Conservation (phyloP, 2,888 invertebrate species). For the Agapostemon virescens region DNA sequence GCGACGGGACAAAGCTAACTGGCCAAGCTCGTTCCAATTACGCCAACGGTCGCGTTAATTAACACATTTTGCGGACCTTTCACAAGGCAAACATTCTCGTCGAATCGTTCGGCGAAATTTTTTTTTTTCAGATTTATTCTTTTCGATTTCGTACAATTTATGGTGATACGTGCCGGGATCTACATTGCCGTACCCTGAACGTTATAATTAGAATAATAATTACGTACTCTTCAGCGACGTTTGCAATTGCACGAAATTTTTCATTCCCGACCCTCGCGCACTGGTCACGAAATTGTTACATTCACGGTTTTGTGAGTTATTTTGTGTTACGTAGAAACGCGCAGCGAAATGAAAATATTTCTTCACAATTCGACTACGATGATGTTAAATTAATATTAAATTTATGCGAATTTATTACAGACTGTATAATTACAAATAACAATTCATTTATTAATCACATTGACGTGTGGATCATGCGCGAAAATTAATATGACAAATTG, state of each 20-base stretch:
- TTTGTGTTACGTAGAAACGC: too few relatives aligned
- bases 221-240: background rate
- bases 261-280: background rate
- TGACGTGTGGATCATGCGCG: too few relatives aligned
- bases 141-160: background rate
- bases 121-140: background rate
- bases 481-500: too few relatives aligned
- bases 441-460: too few relatives aligned
- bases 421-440: too few relatives aligned
- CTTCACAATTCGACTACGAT: background rate
- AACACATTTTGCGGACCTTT: background rate
- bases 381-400: background rate
- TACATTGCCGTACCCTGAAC: background rate
- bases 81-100: background rate
- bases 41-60: constrained; percentile 11
- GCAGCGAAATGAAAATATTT: background rate
- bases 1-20: constrained; percentile 4
- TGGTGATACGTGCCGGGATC: background rate
- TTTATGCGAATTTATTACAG: too few relatives aligned
- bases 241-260: background rate
- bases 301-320: background rate
- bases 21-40: constrained; percentile 16
- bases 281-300: background rate
- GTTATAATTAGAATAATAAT: background rate
- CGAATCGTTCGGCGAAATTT: background rate